phyloP scores from a whole-genome alignment of 1,140 invertebrate species.

The Drosophila albomicans region DNA sequence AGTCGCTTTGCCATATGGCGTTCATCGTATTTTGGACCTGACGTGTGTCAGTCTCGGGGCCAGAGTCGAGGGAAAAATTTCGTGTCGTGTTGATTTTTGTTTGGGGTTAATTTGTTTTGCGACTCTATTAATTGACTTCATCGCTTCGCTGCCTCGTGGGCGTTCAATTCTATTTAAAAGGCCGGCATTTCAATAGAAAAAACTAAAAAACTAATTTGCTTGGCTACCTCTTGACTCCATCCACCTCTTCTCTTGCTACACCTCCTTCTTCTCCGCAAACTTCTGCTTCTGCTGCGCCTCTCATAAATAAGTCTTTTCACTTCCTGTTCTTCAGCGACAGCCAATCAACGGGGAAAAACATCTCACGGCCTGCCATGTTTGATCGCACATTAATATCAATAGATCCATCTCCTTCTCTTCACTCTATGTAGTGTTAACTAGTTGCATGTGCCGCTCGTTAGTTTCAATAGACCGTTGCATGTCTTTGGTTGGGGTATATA shows the following conservation, averaged over 20 bases:
- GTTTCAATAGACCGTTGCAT: slow-evolving; percentile 65
- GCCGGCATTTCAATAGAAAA: slow-evolving; percentile 66
- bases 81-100: slow-evolving; percentile 76
- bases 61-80: slow-evolving; percentile 55
- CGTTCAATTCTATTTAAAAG: slow-evolving; percentile 59
- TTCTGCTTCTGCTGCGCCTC: background rate
- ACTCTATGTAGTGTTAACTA: slow-evolving; percentile 50
- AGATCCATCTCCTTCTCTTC: slow-evolving; percentile 17
- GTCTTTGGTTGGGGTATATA: slow-evolving; percentile 13
- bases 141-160: slow-evolving; percentile 54
- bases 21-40: slow-evolving; percentile 62
- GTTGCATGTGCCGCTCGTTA: slow-evolving; percentile 76
- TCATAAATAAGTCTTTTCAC: slow-evolving; percentile 60
- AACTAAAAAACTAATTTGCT: slow-evolving; percentile 65
- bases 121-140: slow-evolving; percentile 78
- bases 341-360: slow-evolving; percentile 52
- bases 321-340: slow-evolving; percentile 57
- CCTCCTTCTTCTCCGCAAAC: background rate
- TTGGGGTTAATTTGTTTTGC: slow-evolving; percentile 81
- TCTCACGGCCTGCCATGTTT: slow-evolving; percentile 35
- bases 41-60: slow-evolving; percentile 75
- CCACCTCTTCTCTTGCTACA: background rate
- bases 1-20: slow-evolving; percentile 67
- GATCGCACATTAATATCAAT: slow-evolving; percentile 78
- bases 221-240: slow-evolving; percentile 43